Conservation (phyloP, 2,797 vertebrate species). For the Pristis pectinata region DNA sequence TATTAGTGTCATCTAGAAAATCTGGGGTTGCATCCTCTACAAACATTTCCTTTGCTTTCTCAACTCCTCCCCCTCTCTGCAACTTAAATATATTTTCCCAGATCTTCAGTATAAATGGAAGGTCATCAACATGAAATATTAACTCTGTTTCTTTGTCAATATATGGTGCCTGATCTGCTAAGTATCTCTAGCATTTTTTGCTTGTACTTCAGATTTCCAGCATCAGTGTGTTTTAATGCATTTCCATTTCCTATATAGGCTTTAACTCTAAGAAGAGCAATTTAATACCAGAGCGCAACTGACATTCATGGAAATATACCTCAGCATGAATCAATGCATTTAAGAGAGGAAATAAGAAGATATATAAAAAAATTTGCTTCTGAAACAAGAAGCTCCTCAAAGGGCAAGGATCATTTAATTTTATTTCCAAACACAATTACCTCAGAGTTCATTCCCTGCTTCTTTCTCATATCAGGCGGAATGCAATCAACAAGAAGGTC, state of each 20-base stretch:
- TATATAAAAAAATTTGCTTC: neutral
- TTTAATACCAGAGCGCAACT: neutral
- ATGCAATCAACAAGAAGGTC: constrained; percentile 51
- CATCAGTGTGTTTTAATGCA: too few relatives aligned
- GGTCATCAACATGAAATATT: too few relatives aligned
- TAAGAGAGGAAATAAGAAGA: neutral
- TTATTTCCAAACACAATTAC: constrained; percentile 40
- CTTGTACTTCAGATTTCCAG: too few relatives aligned
- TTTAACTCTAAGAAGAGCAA: neutral
- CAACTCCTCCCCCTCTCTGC: too few relatives aligned
- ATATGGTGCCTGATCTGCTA: too few relatives aligned
- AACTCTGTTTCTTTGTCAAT: too few relatives aligned
- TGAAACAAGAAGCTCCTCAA: neutral
- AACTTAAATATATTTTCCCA: too few relatives aligned
- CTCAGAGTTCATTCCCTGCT: constrained; percentile 39
- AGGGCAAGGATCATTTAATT: constrained; percentile 14
- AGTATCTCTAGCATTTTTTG: too few relatives aligned
- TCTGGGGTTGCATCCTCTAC: too few relatives aligned
- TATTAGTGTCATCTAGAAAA: too few relatives aligned
- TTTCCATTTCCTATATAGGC: neutral
- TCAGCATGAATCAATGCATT: neutral
- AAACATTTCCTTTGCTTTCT: too few relatives aligned
- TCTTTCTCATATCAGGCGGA: constrained; percentile 49
- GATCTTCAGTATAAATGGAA: too few relatives aligned
- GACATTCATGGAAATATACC: neutral